Base-by-base conservation (phyloP, 2,888 invertebrate genomes). In the Deilephila porcellus region DNA sequence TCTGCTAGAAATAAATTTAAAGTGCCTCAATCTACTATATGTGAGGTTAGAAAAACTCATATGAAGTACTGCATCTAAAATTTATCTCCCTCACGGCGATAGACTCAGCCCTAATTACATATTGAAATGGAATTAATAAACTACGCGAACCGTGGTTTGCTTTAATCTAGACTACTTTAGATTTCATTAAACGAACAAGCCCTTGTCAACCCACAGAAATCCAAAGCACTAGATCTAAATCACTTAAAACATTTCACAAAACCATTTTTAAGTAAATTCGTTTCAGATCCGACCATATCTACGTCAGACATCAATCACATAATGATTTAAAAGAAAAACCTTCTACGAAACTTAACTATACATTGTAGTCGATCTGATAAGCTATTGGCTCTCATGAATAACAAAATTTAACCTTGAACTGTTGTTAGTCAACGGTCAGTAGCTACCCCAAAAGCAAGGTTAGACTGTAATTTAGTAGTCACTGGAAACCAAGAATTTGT, bases 381-480 rank as follows among this genome's bases (percentile, higher is more conserved):
- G 53, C 75, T 82, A 88, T 88, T 85, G 86, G 85, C 82, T 82
- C 82, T 87, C 88, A 87, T 90, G 90, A 90, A 91, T 91, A 90
- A 86, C 87, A 85, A 89, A 90, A 87, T 86, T 72, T 78, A 81
- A 77, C 93, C 93, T 92, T 93, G 91, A 93, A 91, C 88, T 81
- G 84, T 81, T 85, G 76, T 73, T 70, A 78, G 77, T 74, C 79
- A 75, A 72, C 79, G 85, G 84, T 83, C 85, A 84, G 78, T 74
- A 74, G 75, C 76, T 81, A 73, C 78, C 85, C 83, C 70, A 85
- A 87, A 86, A 81, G 77, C 85, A 91, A 91, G 90, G 90, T 83
- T 81, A 89, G 82, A 86, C 85, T 70, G 74, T 45, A 60, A 76
- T 79, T 83, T 84, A 83, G 82, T 77, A 77, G 20, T 60, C 32